A percentile compares a stretch with the other conserved stretches of the same genome.
Conservation (phyloP, 2,888 invertebrate genomes). For the Dryomyza anilis region DNA sequence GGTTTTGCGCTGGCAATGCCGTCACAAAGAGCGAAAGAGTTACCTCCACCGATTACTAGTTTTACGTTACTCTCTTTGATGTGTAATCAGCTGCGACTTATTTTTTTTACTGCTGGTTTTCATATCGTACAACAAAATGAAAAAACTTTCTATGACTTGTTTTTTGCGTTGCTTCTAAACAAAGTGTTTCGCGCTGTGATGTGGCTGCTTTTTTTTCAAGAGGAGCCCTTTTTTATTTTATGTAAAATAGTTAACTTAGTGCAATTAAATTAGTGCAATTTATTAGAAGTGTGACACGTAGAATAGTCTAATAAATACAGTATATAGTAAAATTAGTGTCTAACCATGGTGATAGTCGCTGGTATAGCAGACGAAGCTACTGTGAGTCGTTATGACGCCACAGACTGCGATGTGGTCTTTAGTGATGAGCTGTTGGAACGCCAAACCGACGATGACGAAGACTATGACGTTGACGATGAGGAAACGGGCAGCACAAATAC, state of each 20-base stretch:
- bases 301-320: too few relatives aligned
- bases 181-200: neutral
- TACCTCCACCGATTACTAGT: too few relatives aligned
- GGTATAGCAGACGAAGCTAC: conserved; percentile 3
- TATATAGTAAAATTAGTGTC: too few relatives aligned
- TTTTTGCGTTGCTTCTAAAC: conserved; percentile 14
- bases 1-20: too few relatives aligned
- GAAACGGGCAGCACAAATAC: conserved; percentile 36
- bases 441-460: conserved; percentile 12
- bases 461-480: conserved; percentile 32
- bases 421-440: conserved; percentile 14
- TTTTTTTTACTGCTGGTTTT: neutral
- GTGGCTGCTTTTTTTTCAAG: conserved; percentile 9
- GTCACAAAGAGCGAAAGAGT: too few relatives aligned
- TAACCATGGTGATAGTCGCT: neutral
- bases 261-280: too few relatives aligned
- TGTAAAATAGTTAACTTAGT: too few relatives aligned
- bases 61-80: too few relatives aligned
- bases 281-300: too few relatives aligned
- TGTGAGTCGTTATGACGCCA: conserved; percentile 23
- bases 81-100: conserved; percentile 6
- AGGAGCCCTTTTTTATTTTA: too few relatives aligned
- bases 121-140: too few relatives aligned
- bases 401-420: conserved; percentile 25
- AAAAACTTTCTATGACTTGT: conserved; percentile 18